phyloP scores from a whole-genome alignment of 2,888 invertebrate species.

The Melanostoma mellinum region DNA sequence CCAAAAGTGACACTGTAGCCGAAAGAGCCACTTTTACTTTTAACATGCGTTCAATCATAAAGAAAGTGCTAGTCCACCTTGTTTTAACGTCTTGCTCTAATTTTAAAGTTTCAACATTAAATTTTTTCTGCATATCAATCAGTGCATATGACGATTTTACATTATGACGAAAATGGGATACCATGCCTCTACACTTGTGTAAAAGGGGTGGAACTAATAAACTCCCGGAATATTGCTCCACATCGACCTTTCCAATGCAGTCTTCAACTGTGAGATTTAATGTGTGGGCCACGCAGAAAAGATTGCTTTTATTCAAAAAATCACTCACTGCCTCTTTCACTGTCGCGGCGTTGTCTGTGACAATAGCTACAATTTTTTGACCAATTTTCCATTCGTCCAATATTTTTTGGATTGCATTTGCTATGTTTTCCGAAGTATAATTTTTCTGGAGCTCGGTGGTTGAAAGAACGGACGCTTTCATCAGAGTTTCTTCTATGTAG shows the following conservation, averaged over 20 bases:
- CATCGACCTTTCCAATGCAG: conserved; percentile 17
- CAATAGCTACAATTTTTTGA: conserved; percentile 13
- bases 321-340: conserved; percentile 29
- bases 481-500: not conserved
- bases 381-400: conserved; percentile 29
- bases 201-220: too few relatives aligned
- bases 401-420: conserved; percentile 9
- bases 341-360: conserved; percentile 18
- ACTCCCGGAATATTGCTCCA: too few relatives aligned
- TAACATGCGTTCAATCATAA: too few relatives aligned
- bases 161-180: not conserved
- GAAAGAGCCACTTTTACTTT: too few relatives aligned
- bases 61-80: not conserved
- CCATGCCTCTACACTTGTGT: conserved; percentile 24
- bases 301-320: conserved; percentile 12
- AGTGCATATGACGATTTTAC: conserved; percentile 3
- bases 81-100: conserved; percentile 20
- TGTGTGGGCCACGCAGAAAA: conserved; percentile 19
- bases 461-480: not conserved
- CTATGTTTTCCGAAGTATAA: conserved; percentile 25
- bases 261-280: conserved; percentile 13
- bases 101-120: not conserved
- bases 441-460: conserved; percentile 6
- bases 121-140: conserved; percentile 9
- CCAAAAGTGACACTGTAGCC: too few relatives aligned